These are phyloP conservation scores for Hydrozoanthus tunicans DNA, from an alignment of 64 coral and sea anemone genomes.

Conservation along the genomic window DNA sequence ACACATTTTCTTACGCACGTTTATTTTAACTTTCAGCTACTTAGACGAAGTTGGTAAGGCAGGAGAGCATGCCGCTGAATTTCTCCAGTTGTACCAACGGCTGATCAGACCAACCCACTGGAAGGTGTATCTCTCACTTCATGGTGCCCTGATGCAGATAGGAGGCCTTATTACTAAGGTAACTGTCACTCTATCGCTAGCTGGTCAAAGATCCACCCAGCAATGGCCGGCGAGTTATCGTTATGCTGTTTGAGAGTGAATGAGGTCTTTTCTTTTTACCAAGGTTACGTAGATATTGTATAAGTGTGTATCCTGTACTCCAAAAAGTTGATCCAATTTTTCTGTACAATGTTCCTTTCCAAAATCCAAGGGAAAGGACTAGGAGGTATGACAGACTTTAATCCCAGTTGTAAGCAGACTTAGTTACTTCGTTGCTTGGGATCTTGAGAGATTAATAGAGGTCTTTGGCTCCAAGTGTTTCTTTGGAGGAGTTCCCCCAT, in stretches of 20 bases:
- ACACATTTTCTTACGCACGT: neutral
- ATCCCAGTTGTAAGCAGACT: neutral
- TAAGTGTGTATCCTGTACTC: neutral
- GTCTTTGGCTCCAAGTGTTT: too few relatives aligned
- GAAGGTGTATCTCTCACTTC: conserved; percentile 84
- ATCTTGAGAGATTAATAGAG: too few relatives aligned
- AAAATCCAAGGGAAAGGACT: too few relatives aligned
- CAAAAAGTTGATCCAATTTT: neutral
- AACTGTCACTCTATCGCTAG: neutral
- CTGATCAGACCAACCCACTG: conserved; percentile 84
- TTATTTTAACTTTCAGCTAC: conserved; percentile 49
- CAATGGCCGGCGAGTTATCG: too few relatives aligned
- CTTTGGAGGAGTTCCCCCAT: too few relatives aligned
- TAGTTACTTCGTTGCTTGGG: neutral
- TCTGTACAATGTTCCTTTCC: too few relatives aligned
- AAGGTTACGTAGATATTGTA: too few relatives aligned
- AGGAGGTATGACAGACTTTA: too few relatives aligned
- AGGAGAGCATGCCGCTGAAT: conserved; percentile 93
- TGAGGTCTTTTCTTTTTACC: neutral
- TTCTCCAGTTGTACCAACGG: conserved; percentile 89
- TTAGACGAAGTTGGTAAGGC: conserved; percentile 88
- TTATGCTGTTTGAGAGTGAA: too few relatives aligned
- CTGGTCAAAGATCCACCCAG: too few relatives aligned
- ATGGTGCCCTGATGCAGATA: conserved; percentile 86
- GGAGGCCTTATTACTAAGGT: conserved; percentile 93